Base-by-base conservation (phyloP, 2,797 vertebrate species). In the Halcyon badia region DNA sequence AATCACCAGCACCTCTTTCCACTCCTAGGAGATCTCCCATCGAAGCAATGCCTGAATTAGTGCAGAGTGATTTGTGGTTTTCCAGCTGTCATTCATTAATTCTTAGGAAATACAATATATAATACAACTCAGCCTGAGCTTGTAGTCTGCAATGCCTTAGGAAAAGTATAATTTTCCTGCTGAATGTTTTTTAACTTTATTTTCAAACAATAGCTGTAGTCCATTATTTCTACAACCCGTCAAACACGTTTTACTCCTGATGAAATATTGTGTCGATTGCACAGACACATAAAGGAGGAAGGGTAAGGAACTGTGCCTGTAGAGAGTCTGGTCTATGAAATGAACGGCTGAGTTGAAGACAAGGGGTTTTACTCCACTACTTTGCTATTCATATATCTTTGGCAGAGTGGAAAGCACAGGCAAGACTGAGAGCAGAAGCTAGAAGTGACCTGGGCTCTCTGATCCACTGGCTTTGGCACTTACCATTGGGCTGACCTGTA, bases 51-150 rank as follows among this genome's bases (percentile, higher is more conserved):
- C 90, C 54, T 96, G 87, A 95, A 97, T 93, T 94, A 96, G 91
- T 93, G 93, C 42, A 90, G 93, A 97, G 87, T 95, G 95, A 97
- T 96, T 77, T 96, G 94, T 90, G 91, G 83, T 62, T 93, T 95
- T 94, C 66, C 91, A 93, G 83, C 77, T 81, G 87, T 93, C 93
- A 84, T 82, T 95, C 89, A 97, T 95, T 94, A 94, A 91, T 88
- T 93, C 90, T 95, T 87, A 84, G 83, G 86, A 90, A 97, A 93
- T 52, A 96, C 70, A 93, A 90, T 72, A 93, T 26, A 92, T 54
- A 94, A 11, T 66, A 69, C 76, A 90, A 84, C 37, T 82, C 66
- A 76, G 80, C 14, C 70, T 44, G 62, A 71, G 35, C 25, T 49
- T 79, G 48, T 17, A 66, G 66, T 46, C n/a, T 91, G 46, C 5